Evolutionary conservation across 2,797 vertebrate genomes (phyloP).

Genomic region (Sus cebifrons): DNA sequence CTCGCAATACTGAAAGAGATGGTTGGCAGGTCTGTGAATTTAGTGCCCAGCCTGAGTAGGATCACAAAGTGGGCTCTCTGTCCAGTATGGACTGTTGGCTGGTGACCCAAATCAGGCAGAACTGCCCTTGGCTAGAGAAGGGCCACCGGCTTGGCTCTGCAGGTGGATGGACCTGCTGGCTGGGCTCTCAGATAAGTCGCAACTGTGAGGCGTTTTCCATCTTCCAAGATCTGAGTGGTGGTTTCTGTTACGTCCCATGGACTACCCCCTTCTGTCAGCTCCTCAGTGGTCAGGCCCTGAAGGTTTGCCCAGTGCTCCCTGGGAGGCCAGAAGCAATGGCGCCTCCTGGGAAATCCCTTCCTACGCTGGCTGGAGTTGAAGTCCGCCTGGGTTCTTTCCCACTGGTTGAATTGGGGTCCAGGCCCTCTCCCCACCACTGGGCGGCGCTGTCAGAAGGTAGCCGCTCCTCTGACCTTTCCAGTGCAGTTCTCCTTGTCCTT

Average conservation of each 20-base stretch:
- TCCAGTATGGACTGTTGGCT: not conserved
- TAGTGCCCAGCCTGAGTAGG: not conserved
- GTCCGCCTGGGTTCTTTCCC: too few species aligned
- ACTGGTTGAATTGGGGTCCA: accelerated
- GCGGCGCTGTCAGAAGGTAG: accelerated
- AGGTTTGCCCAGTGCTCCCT: not conserved
- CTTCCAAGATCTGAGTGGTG: not conserved
- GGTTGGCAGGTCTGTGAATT: not conserved
- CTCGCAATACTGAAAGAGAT: accelerated
- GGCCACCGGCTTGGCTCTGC: not conserved
- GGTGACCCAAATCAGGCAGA: not conserved
- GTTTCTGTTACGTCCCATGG: not conserved
- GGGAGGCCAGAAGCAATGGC: not conserved
- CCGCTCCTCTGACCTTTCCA: too few species aligned
- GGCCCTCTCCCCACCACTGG: accelerated
- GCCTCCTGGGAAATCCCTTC: not conserved
- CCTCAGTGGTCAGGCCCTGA: not conserved
- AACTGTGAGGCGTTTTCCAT: not conserved
- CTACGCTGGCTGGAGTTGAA: not conserved
- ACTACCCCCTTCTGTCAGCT: too few species aligned
- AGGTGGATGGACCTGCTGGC: not conserved
- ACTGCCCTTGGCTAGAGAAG: not conserved
- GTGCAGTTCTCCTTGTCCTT: not conserved
- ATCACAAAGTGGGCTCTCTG: not conserved
- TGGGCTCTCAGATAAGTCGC: not conserved